Conservation (phyloP, 2,797 vertebrate species). For the Podarcis lilfordi region DNA sequence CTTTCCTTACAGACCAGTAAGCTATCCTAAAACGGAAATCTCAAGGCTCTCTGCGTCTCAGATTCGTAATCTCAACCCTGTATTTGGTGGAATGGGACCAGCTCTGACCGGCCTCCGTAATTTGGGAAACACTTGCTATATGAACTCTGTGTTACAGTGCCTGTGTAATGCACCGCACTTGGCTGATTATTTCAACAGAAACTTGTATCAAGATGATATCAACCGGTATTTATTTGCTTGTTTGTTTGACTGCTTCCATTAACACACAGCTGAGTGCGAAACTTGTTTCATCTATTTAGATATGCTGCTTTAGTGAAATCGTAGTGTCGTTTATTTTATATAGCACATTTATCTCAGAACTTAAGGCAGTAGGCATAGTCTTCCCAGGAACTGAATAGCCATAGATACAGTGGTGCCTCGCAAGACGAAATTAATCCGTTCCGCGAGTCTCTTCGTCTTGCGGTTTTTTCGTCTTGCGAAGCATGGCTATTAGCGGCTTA, state of each 20-base stretch:
- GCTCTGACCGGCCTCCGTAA: constrained; percentile 96
- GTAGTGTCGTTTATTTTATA: background rate
- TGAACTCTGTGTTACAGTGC: constrained; percentile 98
- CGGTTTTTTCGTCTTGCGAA: no score
- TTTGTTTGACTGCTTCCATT: background rate
- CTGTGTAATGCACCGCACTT: constrained; percentile 92
- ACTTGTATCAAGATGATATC: constrained; percentile 92
- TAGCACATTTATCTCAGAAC: background rate
- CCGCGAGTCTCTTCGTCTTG: no score
- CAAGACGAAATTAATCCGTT: no score
- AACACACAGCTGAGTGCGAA: background rate
- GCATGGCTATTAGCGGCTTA: no score
- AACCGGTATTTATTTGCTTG: constrained; percentile 81
- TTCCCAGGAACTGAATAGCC: background rate
- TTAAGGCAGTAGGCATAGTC: background rate
- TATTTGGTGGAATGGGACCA: constrained; percentile 91
- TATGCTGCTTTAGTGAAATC: background rate
- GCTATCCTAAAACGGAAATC: constrained; percentile 91
- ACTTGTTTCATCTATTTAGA: background rate
- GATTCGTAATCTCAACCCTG: constrained; percentile 94
- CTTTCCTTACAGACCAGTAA: constrained; percentile 72
- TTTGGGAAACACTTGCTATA: constrained; percentile 98
- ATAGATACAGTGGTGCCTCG: background rate
- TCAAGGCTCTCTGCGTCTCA: constrained; percentile 91
- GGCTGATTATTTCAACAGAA: constrained; percentile 94